These are phyloP conservation scores for Cynopterus sphinx DNA, from an alignment of 2,797 vertebrate genomes.

Conservation along the genomic window DNA sequence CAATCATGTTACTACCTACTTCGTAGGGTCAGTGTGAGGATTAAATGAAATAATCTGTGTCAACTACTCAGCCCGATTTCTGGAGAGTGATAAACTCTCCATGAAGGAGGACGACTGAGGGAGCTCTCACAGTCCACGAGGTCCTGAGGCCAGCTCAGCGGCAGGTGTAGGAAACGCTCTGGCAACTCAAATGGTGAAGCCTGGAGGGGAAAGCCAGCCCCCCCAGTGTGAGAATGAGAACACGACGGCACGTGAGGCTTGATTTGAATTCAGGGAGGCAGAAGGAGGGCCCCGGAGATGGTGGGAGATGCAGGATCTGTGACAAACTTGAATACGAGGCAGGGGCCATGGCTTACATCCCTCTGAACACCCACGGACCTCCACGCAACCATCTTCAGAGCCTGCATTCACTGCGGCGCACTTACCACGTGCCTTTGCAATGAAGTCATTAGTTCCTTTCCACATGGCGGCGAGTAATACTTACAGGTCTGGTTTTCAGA, in stretches of 20 bases:
- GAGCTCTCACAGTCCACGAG: accelerated
- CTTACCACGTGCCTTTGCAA: not conserved
- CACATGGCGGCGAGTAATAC: not conserved
- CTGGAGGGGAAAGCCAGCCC: not conserved
- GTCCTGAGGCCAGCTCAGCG: not conserved
- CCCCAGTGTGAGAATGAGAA: no score
- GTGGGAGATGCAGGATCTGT: no score
- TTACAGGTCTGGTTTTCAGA: not conserved
- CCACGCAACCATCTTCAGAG: accelerated
- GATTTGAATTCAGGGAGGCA: not conserved
- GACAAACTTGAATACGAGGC: not conserved
- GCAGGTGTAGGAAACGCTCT: not conserved
- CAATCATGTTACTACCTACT: not conserved
- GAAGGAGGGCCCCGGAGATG: not conserved
- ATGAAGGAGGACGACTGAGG: not conserved
- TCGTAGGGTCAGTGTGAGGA: not conserved
- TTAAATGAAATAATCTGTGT: not conserved
- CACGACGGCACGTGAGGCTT: accelerated
- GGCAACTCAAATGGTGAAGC: no score
- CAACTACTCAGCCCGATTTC: not conserved
- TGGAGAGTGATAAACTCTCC: accelerated
- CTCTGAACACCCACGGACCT: not conserved
- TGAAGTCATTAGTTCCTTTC: not conserved
- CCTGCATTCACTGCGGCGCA: accelerated
- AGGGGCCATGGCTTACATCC: not conserved